Conservation (phyloP, 2,888 invertebrate genomes). For the Chymomyza caudatula region DNA sequence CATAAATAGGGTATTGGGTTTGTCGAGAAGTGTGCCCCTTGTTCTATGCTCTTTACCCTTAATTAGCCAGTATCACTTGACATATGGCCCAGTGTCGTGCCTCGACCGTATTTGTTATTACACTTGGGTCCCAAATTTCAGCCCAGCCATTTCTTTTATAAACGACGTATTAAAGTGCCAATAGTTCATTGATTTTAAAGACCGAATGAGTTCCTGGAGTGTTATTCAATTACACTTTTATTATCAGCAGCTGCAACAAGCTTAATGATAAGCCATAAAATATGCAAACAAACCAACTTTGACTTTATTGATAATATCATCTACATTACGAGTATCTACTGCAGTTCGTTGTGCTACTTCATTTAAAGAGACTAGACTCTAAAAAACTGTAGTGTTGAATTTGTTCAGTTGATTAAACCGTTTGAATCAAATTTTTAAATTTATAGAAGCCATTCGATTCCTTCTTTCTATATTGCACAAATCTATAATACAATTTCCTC, state of each 20-base stretch:
- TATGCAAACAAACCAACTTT: no score
- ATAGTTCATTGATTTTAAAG: background rate
- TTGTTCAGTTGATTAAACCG: no score
- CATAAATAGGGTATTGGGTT: background rate
- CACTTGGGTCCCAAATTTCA: background rate
- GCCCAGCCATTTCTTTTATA: background rate
- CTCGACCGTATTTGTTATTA: slow-evolving; percentile 36
- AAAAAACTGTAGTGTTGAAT: no score
- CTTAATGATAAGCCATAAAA: no score
- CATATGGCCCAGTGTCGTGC: slow-evolving; percentile 50
- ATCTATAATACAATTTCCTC: no score
- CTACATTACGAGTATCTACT: no score
- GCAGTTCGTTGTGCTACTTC: no score
- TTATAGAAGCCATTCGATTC: no score
- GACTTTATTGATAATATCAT: no score
- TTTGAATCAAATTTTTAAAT: no score
- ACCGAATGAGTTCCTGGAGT: background rate
- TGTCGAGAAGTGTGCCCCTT: background rate
- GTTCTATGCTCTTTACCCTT: background rate
- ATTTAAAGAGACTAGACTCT: no score
- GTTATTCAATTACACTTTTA: background rate
- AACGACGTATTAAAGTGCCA: background rate
- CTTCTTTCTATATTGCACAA: no score
- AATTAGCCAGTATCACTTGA: slow-evolving; percentile 22
- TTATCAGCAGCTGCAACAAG: background rate